Evolutionary conservation across 2,888 invertebrate species (phyloP).

Genomic region (Andrena praecox): DNA sequence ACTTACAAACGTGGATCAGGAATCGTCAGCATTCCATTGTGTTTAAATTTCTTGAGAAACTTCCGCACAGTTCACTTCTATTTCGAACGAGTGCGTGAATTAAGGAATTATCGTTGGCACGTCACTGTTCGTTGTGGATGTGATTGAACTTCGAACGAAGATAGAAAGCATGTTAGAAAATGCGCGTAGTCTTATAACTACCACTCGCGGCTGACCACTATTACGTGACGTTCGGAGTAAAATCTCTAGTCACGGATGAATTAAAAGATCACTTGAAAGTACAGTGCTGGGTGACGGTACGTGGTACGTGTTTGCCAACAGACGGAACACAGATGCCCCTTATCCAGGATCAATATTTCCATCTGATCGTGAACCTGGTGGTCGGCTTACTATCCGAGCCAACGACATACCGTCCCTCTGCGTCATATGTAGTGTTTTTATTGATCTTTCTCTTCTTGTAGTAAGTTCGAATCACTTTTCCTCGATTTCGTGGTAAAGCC

Average conservation of each 20-base stretch:
- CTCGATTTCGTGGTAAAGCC: neutral
- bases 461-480: slow-evolving; percentile 52
- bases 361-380: slow-evolving; percentile 77
- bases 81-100: slow-evolving; percentile 21
- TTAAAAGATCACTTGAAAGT: slow-evolving; percentile 24
- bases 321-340: slow-evolving; percentile 68
- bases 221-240: neutral
- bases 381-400: slow-evolving; percentile 78
- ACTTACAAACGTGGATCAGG: neutral
- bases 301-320: slow-evolving; percentile 75
- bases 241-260: slow-evolving; percentile 19
- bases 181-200: neutral
- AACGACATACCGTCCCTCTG: slow-evolving; percentile 71
- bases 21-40: neutral
- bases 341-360: slow-evolving; percentile 82
- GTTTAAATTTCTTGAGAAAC: neutral
- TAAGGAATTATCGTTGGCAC: slow-evolving; percentile 27
- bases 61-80: neutral
- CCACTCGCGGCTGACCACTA: slow-evolving; percentile 1
- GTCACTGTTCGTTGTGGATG: slow-evolving; percentile 22
- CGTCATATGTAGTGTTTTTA: slow-evolving; percentile 69
- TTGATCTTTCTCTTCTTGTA: slow-evolving; percentile 70
- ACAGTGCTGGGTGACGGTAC: slow-evolving; percentile 11
- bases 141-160: slow-evolving; percentile 15
- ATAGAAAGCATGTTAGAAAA: neutral